Evolutionary conservation across 2,113 vertebrate species (phyloP).

Genomic region (Drymodes brunneopygia): DNA sequence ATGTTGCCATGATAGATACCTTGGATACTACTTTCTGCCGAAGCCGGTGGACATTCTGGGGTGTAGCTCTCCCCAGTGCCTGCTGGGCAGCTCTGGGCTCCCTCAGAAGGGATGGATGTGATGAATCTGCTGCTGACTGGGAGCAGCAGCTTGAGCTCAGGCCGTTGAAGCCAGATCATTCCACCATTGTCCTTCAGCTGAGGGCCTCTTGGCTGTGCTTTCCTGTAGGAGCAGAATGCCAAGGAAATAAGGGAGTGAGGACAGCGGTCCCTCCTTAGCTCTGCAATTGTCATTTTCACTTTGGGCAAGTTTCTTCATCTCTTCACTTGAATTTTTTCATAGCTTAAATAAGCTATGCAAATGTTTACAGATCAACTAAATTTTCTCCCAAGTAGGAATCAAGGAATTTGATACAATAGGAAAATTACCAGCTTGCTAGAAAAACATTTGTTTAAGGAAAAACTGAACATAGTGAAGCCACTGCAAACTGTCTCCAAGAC

Average conservation of each 20-base stretch:
- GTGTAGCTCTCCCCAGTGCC: neutral
- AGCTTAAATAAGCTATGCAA: neutral
- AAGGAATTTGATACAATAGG: neutral
- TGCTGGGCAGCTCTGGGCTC: neutral
- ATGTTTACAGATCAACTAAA: neutral
- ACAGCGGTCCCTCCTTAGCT: neutral
- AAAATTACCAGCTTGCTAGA: neutral
- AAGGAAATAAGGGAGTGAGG: neutral
- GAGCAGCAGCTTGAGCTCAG: neutral
- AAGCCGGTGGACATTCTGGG: neutral
- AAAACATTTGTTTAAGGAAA: neutral
- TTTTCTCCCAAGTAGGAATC: neutral
- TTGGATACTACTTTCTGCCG: neutral
- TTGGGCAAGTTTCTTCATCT: neutral
- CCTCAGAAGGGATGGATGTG: neutral
- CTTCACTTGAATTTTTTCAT: neutral
- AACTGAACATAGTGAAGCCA: neutral
- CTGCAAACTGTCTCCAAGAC: neutral
- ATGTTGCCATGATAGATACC: slow-evolving; percentile 39
- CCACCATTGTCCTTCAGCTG: neutral
- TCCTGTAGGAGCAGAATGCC: neutral
- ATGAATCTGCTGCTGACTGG: neutral
- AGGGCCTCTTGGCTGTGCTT: neutral
- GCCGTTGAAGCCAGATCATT: neutral
- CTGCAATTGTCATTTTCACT: neutral